Evolutionary conservation across 2,113 vertebrate species (phyloP), one percentile per base, ranked within the genome.

Genomic region (Entelurus aequoreus): DNA sequence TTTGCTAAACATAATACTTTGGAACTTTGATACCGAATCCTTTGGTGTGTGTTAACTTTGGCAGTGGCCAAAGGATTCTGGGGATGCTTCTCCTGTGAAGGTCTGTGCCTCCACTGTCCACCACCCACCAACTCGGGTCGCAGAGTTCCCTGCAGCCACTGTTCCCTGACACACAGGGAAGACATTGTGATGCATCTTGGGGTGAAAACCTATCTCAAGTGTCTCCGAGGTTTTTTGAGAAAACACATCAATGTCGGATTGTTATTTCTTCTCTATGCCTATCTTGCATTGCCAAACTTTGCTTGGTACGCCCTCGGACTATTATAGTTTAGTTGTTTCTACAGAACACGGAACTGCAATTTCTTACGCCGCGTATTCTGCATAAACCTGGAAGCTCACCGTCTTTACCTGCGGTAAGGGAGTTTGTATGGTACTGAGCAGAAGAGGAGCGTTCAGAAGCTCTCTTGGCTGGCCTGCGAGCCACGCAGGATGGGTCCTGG

Each of bases 21-120:
- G 90, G 91, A 92, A 92, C 92, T 95, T 96, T 98, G 95, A 97
- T 98, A 98, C 93, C 71, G 88, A 95, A 95, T 93, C 91, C 84
- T 92, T 89, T 91, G 81, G 79, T 91, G 93, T 92, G 91, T 97
- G 94, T 96, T 97, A 94, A 93, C 91, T 91, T 98, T 98, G 94
- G 95, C 96, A 94, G 79, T 78, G 1, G 49, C 65, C 77, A 76
- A 71, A 80, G 90, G 90, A 94, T 94, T 94, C 90, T 94, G 90
- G 89, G 90, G 94, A 95, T 94, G 92, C 90, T 83, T 93, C 85
- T 90, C 90, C 90, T 88, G 73, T 72, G 74, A 87, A 89, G 91
- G 90, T 77, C 90, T 86, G 87, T 85, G 88, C 90, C 90, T 90
- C 87, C 77, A 74, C 84, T 72, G 77, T 80, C 78, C 82, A 79